Conservation (phyloP, 1,140 invertebrate genomes). For the Drosophila arizonae region DNA sequence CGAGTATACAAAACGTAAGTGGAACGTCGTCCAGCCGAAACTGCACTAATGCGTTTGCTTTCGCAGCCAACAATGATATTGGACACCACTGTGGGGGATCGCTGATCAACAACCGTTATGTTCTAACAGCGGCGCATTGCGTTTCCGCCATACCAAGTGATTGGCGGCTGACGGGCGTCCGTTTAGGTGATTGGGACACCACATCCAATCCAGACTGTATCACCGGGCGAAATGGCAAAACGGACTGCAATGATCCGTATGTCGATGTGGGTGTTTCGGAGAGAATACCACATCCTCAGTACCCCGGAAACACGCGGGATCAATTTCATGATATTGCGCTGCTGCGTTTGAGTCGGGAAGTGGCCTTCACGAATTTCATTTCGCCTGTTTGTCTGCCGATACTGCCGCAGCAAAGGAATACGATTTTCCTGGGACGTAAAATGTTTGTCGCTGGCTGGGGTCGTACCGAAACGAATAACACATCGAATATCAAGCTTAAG, state of each 20-base stretch:
- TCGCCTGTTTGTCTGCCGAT: constrained; percentile 89
- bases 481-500: constrained; percentile 65
- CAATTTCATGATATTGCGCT: constrained; percentile 88
- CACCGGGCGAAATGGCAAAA: constrained; percentile 58
- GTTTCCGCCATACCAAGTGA: constrained; percentile 84
- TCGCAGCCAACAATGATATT: constrained; percentile 54
- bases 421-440: constrained; percentile 83
- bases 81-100: constrained; percentile 87
- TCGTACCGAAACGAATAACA: constrained; percentile 85
- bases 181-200: constrained; percentile 87
- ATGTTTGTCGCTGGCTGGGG: constrained; percentile 93
- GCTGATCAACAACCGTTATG: constrained; percentile 86
- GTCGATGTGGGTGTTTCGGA: constrained; percentile 85
- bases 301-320: constrained; percentile 83
- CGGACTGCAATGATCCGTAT: constrained; percentile 83
- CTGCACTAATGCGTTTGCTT: neutral
- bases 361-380: constrained; percentile 85
- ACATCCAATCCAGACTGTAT: constrained; percentile 85
- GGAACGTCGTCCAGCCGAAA: too few relatives aligned
- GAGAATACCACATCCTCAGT: constrained; percentile 86
- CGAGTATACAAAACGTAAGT: constrained; percentile 75
- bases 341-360: constrained; percentile 84
- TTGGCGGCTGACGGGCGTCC: constrained; percentile 83
- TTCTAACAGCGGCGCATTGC: constrained; percentile 90
- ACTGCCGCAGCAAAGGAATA: constrained; percentile 73